Percentiles rank a stretch among this genome's conserved stretches.
Evolutionary conservation across 2,888 invertebrate species (phyloP).

Genomic region (Aphrophora alni): DNA sequence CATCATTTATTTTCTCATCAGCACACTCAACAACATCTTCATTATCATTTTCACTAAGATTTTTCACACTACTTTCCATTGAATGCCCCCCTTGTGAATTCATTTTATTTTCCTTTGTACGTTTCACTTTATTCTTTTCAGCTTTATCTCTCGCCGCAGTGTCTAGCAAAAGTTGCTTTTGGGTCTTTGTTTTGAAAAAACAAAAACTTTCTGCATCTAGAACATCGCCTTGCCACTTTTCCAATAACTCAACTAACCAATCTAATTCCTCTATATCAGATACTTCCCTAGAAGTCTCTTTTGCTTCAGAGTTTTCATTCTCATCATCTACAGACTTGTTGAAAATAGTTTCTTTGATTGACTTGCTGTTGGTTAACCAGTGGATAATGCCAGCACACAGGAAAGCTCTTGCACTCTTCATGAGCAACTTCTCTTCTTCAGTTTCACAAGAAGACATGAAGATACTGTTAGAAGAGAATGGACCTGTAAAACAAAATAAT

Average conservation of each 20-base stretch:
- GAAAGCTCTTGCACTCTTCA: constrained; percentile 33
- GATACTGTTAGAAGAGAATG: constrained; percentile 28
- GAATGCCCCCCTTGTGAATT: not conserved
- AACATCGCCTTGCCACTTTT: constrained; percentile 18
- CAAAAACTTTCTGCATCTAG: constrained; percentile 27
- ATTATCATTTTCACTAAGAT: not conserved
- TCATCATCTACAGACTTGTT: not conserved
- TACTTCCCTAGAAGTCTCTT: constrained; percentile 4
- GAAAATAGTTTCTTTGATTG: not conserved
- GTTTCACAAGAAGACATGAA: constrained; percentile 28
- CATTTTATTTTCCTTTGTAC: not conserved
- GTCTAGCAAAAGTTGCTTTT: constrained; percentile 24
- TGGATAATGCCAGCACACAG: constrained; percentile 28
- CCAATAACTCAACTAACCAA: constrained; percentile 38
- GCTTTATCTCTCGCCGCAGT: constrained; percentile 11
- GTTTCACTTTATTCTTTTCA: not conserved
- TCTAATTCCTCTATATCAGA: constrained; percentile 37
- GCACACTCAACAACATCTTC: not conserved
- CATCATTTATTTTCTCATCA: not conserved
- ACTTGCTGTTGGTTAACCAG: constrained; percentile 26
- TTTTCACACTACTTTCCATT: not conserved
- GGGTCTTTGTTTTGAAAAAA: constrained; percentile 28
- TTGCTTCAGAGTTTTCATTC: not conserved
- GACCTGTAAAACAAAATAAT: constrained; percentile 30
- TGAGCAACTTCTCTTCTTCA: constrained; percentile 30